Base-by-base conservation (phyloP, 2,888 invertebrate species). In the Athetis lepigone region DNA sequence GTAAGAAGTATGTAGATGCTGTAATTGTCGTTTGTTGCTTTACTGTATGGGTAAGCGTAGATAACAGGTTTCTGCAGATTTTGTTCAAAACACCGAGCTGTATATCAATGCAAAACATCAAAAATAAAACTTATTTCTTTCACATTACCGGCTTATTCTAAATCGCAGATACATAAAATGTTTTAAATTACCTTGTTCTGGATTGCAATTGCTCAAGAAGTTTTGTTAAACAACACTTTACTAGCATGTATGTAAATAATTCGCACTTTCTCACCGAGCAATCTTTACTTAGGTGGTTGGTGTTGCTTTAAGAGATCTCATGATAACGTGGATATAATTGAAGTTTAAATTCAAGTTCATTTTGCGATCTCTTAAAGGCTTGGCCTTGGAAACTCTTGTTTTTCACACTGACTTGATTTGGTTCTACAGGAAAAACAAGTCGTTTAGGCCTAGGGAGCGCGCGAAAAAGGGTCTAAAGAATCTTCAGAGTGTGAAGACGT, bases 391-490 rank as follows among this genome's bases (percentile, higher is more conserved):
- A 13, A 36, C 43, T 46, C 23, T 21, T 43, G 51, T 56, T 29
- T n/a, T 66, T 62, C 39, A 71, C 37, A 62, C 43, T 19, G 47
- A 7, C 43, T 45, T 36, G 65, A 56, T 68, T 69, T 79, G 61
- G 27, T 74, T 83, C 70, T 68, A 79, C 95, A 98, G 98, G 97
- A 98, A 98, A 95, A 98, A 98, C 95, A 98, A 98, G 93, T 98
- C 98, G 68, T 98, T 98, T 94, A 96, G 98, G 82, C 98, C 98
- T n/a, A 96, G 98, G 58, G 97, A 98, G 90, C 96, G 98, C 60
- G 97, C 98, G 83, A 97, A 98, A 92, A 97, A 98, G 88, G 98
- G 98, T 61, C 95, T 98, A 86, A 98, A 98, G 91, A 98, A 98
- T 93, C 95, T 98, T 62, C 98, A 98, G 93, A 98, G 98, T 54